A percentile compares a stretch with the other conserved stretches of the same genome.
Evolutionary conservation across 2,797 vertebrate genomes (phyloP).

Genomic region (Catharus ustulatus): DNA sequence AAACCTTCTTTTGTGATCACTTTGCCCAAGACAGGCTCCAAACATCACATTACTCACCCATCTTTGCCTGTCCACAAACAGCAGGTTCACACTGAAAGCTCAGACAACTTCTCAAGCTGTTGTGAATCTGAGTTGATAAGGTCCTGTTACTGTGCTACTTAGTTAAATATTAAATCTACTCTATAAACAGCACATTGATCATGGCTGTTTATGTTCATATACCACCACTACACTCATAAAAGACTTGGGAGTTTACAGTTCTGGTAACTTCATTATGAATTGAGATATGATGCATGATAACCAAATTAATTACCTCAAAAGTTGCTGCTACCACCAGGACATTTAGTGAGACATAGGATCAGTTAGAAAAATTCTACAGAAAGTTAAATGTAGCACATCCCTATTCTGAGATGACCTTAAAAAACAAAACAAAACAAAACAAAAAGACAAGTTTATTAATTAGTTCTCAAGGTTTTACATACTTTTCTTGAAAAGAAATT

Average conservation of each 20-base stretch:
- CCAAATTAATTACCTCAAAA: neutral
- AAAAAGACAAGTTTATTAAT: neutral
- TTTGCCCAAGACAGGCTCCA: neutral
- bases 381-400: neutral
- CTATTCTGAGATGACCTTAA: neutral
- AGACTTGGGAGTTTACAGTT: neutral
- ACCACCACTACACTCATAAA: neutral
- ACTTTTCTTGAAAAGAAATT: conserved; percentile 1
- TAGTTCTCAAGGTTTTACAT: neutral
- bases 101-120: neutral
- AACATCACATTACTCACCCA: neutral
- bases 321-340: neutral
- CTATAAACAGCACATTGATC: neutral
- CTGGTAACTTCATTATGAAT: neutral
- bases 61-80: neutral
- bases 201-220: neutral
- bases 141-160: neutral
- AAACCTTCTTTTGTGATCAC: neutral
- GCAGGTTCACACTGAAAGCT: neutral
- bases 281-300: neutral
- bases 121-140: neutral
- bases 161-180: neutral
- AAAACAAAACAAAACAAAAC: neutral
- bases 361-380: neutral
- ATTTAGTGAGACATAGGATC: neutral